Percentiles rank a stretch among this genome's conserved stretches.
phyloP scores from a whole-genome alignment of 2,888 invertebrate genomes.

The Reticulitermes lucifugus region DNA sequence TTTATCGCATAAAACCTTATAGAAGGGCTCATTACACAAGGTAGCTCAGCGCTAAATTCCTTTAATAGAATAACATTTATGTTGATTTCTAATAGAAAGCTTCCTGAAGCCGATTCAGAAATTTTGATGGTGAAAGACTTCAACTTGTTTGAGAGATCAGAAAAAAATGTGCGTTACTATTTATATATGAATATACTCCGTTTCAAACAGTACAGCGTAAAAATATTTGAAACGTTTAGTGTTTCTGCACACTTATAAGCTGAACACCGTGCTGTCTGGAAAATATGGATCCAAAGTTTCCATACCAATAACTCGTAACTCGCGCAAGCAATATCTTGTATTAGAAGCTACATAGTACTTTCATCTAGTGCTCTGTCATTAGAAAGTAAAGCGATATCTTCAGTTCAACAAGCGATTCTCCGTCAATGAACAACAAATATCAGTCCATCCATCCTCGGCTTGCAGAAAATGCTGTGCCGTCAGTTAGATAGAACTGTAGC shows the following conservation, averaged over 20 bases:
- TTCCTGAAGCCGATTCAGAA: neutral
- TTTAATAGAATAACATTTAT: no score
- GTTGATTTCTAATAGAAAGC: no score
- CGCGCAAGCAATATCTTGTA: neutral
- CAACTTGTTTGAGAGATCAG: no score
- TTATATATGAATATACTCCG: no score
- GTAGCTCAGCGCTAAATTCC: no score
- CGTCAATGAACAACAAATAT: slow-evolving; percentile 28
- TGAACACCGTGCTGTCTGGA: neutral
- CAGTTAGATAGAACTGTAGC: neutral
- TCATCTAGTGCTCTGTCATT: neutral
- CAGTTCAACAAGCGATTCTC: neutral
- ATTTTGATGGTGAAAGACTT: no score
- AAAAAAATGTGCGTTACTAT: no score
- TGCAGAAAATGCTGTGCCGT: neutral
- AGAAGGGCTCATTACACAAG: no score
- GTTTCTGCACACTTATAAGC: neutral
- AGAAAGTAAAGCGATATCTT: neutral
- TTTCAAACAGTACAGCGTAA: neutral
- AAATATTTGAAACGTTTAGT: neutral
- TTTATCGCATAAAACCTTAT: no score
- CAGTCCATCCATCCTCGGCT: slow-evolving; percentile 22
- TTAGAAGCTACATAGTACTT: neutral
- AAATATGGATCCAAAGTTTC: neutral
- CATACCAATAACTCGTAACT: neutral